phyloP scores from a whole-genome alignment of 2,888 invertebrate genomes.

The Petrophora chlorosata region DNA sequence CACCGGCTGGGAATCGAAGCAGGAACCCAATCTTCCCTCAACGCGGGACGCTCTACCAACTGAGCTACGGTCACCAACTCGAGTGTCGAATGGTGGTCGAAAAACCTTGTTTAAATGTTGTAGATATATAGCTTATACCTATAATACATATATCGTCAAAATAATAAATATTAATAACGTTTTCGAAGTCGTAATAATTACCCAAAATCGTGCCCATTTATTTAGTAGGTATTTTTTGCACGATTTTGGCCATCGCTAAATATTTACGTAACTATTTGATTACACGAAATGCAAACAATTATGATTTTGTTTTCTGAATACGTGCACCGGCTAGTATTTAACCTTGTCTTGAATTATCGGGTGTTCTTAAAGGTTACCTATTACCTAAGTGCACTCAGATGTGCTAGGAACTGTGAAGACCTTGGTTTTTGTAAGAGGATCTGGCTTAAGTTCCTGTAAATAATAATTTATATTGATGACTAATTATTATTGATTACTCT shows the following conservation, averaged over 20 bases:
- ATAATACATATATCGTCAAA: too few relatives aligned
- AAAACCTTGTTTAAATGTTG: too few relatives aligned
- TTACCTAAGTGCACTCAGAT: slow-evolving; percentile 4
- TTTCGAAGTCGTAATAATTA: background rate
- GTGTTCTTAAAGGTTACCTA: slow-evolving; percentile 41
- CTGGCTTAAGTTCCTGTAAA: too few relatives aligned
- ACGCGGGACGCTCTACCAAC: too few relatives aligned
- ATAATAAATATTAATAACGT: background rate
- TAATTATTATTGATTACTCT: too few relatives aligned
- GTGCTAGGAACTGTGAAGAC: slow-evolving; percentile 24
- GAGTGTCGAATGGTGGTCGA: too few relatives aligned
- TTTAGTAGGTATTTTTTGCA: slow-evolving; percentile 4
- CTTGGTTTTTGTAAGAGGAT: slow-evolving; percentile 23
- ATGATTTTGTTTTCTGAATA: slow-evolving; percentile 11
- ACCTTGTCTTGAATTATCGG: slow-evolving; percentile 45
- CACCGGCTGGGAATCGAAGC: too few relatives aligned
- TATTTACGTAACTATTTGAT: slow-evolving; percentile 6
- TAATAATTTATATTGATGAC: too few relatives aligned
- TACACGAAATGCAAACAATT: slow-evolving; percentile 6
- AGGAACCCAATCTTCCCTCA: too few relatives aligned
- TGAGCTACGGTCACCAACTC: too few relatives aligned
- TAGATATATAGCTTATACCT: too few relatives aligned
- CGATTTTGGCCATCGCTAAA: too few relatives aligned
- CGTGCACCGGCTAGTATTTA: slow-evolving; percentile 27
- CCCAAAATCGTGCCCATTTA: slow-evolving; percentile 1